Evolutionary conservation across 2,113 vertebrate species (phyloP), one percentile per base, ranked within the genome.

Genomic region (Thunnus maccoyii): DNA sequence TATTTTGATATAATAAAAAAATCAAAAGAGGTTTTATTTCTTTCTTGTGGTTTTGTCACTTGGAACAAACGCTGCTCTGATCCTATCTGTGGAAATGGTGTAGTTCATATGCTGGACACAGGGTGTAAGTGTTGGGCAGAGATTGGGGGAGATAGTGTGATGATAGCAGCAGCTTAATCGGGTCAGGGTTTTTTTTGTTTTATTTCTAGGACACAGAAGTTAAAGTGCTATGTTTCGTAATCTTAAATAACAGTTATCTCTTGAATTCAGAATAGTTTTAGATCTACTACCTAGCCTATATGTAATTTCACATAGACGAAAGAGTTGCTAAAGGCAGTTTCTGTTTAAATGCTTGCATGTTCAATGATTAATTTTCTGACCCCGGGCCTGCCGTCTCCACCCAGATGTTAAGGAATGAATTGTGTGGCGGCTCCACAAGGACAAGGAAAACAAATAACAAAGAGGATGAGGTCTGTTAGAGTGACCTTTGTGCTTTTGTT

Each of bases 1-100:
- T 95, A 95, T 95, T 95, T 95, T 95, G 94, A 95, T 95, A 95
- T 95, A 95, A 95, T 95, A 95, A 95, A 95, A 94, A 94, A 90
- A 76, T 76, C 61, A 87, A 94, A 94, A 90, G 84, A 86, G 89
- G 78, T 86, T 68, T 80, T 18, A 44, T 56, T 76, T 52, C 8
- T 72, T 80, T 46, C 25, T 54, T 56, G 77, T 88, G 70, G n/a
- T 73, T 77, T 76, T 82, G 50, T 88, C 13, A 63, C 44, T 52
- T 25, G 11, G 4, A 47, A 41, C 36, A 41, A 41, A 41, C 8
- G 8, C 30, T 51, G 22, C 36, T 44, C 44, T 50, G 30, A 15
- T 58, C 56, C 9, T 0, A 3, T 16, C 11, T 22, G n/a, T 55
- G n/a, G 22, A 32, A 15, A 50, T 3, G 85, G 64, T 93, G 93